Conservation (phyloP, 2,113 vertebrate species). For the Chaetodon auriga region DNA sequence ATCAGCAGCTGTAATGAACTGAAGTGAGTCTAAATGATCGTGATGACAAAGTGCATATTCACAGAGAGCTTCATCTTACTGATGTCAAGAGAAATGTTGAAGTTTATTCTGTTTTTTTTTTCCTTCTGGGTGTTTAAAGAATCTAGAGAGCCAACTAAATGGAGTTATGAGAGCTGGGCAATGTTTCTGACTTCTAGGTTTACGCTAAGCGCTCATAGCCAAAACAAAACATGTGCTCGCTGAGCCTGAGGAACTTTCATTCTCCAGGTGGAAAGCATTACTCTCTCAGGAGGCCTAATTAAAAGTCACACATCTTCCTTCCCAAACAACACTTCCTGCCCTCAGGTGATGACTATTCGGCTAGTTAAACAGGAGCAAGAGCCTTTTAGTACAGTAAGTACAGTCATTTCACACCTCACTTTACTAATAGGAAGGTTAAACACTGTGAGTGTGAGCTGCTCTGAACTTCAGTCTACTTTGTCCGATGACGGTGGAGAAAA, state of each 20-base stretch:
- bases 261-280: constrained; percentile 52
- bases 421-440: not conserved
- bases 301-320: constrained; percentile 65
- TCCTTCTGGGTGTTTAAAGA: not conserved
- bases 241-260: constrained; percentile 20
- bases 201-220: not conserved
- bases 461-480: constrained; percentile 1
- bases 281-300: constrained; percentile 73
- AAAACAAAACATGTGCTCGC: constrained; percentile 34
- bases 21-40: not conserved
- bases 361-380: constrained; percentile 65
- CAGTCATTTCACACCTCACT: constrained; percentile 32
- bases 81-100: not conserved
- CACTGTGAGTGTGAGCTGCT: not conserved
- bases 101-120: not conserved
- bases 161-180: not conserved
- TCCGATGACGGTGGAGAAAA: not conserved
- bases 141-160: not conserved
- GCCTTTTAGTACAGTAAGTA: constrained; percentile 50
- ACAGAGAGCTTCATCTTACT: no score
- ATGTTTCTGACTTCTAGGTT: not conserved
- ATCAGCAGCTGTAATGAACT: constrained; percentile 3
- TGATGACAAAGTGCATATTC: not conserved
- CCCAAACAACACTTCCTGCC: constrained; percentile 63
- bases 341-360: constrained; percentile 53